phyloP scores from a whole-genome alignment of 2,888 invertebrate species.

The Drosophila aldrichi region DNA sequence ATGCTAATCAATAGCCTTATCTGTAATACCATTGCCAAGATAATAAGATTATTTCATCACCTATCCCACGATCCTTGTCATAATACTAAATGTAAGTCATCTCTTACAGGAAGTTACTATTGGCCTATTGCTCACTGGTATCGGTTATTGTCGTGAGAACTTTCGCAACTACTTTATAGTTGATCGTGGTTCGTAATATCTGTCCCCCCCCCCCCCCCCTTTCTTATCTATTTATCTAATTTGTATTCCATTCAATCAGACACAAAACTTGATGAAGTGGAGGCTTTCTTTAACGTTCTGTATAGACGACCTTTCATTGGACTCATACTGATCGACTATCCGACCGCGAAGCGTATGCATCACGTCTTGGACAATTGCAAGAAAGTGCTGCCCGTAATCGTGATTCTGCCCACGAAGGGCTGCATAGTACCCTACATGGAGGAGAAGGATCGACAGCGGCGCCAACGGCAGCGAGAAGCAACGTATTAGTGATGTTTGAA shows the following conservation, averaged over 20 bases:
- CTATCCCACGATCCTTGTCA: neutral
- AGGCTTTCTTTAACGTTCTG: conserved; percentile 39
- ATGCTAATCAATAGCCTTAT: too few species aligned
- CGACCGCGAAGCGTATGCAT: conserved; percentile 34
- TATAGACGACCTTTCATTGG: conserved; percentile 51
- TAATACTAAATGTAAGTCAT: neutral
- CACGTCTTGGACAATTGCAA: conserved; percentile 36
- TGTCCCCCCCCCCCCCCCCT: neutral
- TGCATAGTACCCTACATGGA: conserved; percentile 48
- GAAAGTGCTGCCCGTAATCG: conserved; percentile 42
- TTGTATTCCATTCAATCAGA: conserved; percentile 14
- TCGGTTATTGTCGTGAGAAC: conserved; percentile 51
- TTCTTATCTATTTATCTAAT: neutral
- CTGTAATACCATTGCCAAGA: too few species aligned
- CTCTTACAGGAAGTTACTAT: conserved; percentile 53
- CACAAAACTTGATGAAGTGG: conserved; percentile 38
- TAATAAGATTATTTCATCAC: neutral
- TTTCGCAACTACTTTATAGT: conserved; percentile 61
- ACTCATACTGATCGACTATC: conserved; percentile 57
- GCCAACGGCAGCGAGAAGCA: conserved; percentile 46
- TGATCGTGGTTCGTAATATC: conserved; percentile 33
- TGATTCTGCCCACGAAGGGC: conserved; percentile 54
- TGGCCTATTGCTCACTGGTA: conserved; percentile 57
- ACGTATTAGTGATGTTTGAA: conserved; percentile 19
- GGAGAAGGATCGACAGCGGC: conserved; percentile 50